Base-by-base conservation (phyloP, 2,113 vertebrate species). In the Vanacampus margaritifer region DNA sequence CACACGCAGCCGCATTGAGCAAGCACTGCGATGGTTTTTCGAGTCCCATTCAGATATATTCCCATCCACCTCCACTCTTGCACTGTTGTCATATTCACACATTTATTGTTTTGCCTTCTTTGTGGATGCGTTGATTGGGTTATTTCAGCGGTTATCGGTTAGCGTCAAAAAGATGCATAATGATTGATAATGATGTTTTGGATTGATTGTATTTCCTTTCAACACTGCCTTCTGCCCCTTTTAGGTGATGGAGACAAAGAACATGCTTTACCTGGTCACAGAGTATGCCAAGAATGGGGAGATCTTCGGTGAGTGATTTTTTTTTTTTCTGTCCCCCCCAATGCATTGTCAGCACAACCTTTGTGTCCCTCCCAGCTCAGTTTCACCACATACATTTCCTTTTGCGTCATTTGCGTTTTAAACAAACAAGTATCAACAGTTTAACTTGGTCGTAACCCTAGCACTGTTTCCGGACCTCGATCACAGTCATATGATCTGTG, bases 191-290 rank as follows among this genome's bases (percentile, higher is more conserved):
- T 72, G 45, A 67, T 54, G 10, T 64, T 8, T 26, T 43, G 19
- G 14, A 21, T 46, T 62, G 11, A 77, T n/a, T 82, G 51, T 67
- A 75, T 68, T 84, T 57, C 67, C 57, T 3, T 62, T 68, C 26
- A 75, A 26, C 80, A 51, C 61, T 32, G 16, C 63, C 71, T 36
- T 71, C 61, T 82, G 46, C 71, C 67, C 72, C 56, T 80, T 54
- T 65, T 75, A 99, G 97, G 97, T 99, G 85, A 98, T 98, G 96
- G 97, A 98, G 89, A 99, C 97, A 68, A 98, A 98, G 91, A 98
- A 94, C 87, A 99, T 99, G 97, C 92, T 99, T 84, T 98, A 99
- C 88, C 93, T 99, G 32, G 97, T 99, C 87, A 98, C 96, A 11
- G 96, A 98, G 84, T 99, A 98, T 85, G 97, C 96, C 91, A 98